Evolutionary conservation across 2,888 invertebrate genomes (phyloP).

Genomic region (Bellardia pandia): DNA sequence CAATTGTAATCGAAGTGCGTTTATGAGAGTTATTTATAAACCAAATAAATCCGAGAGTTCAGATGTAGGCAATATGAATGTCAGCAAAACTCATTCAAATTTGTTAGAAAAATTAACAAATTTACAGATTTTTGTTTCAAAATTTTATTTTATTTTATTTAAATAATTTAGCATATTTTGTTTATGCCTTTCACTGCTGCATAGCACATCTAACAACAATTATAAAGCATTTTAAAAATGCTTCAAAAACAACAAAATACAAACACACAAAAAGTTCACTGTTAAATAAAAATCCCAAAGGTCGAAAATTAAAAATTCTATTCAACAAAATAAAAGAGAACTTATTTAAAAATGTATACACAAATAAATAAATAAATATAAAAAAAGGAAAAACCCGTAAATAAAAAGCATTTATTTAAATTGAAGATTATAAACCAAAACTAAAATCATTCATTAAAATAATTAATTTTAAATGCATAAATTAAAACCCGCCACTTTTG

Average conservation of each 20-base stretch:
- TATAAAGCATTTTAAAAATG: neutral
- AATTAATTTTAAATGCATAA: constrained; percentile 60
- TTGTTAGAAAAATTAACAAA: too few species aligned
- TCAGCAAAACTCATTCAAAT: too few species aligned
- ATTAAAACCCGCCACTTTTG: constrained; percentile 13
- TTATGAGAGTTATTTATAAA: too few species aligned
- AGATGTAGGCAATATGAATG: too few species aligned
- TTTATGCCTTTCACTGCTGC: too few species aligned
- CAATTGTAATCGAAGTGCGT: too few species aligned
- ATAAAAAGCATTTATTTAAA: constrained; percentile 34
- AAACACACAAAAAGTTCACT: neutral
- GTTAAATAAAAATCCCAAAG: neutral
- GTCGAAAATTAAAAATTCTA: constrained; percentile 20
- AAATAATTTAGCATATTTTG: too few species aligned
- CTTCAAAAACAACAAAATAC: neutral
- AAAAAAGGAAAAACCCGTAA: neutral
- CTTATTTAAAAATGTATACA: neutral
- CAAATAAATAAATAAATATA: constrained; percentile 13
- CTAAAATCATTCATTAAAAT: constrained; percentile 62
- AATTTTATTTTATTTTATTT: too few species aligned
- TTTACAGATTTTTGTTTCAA: too few species aligned
- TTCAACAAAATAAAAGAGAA: neutral
- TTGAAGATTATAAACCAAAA: constrained; percentile 45
- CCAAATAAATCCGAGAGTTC: too few species aligned
- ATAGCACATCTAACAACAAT: neutral